These are phyloP conservation scores for Cynaeus angustus DNA, from an alignment of 2,888 invertebrate species.

Conservation along the genomic window DNA sequence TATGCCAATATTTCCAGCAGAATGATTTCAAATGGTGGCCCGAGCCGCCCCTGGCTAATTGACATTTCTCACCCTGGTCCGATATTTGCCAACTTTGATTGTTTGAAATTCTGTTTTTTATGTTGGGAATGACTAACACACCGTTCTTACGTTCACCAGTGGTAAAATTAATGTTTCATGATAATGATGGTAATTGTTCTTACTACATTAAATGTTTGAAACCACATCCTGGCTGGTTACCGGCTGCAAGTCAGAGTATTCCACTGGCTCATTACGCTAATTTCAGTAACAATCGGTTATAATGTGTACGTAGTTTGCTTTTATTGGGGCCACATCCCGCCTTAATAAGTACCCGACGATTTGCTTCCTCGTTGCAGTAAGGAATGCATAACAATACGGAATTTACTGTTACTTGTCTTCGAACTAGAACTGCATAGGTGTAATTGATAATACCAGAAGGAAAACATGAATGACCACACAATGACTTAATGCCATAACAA, in stretches of 20 bases:
- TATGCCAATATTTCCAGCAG: conserved; percentile 64
- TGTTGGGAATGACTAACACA: no score
- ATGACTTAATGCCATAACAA: conserved; percentile 32
- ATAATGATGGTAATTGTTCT: conserved; percentile 42
- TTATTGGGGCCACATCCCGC: conserved; percentile 68
- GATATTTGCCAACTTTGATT: conserved; percentile 62
- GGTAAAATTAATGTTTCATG: conserved; percentile 4
- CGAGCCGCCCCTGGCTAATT: conserved; percentile 61
- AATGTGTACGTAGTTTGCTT: conserved; percentile 65
- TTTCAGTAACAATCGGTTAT: conserved; percentile 62
- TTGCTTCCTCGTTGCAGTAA: conserved; percentile 66
- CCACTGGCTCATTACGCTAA: conserved; percentile 45
- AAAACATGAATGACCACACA: conserved; percentile 1
- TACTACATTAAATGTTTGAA: conserved; percentile 41
- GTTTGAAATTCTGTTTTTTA: conserved; percentile 37
- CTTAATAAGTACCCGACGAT: conserved; percentile 66
- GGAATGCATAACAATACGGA: conserved; percentile 60
- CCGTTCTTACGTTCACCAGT: conserved; percentile 2
- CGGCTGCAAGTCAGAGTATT: conserved; percentile 32
- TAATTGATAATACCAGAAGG: conserved; percentile 18
- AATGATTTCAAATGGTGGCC: conserved; percentile 62
- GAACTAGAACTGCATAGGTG: conserved; percentile 18
- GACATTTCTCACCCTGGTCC: conserved; percentile 63
- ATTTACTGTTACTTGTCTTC: conserved; percentile 30
- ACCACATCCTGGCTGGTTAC: conserved; percentile 44